Conservation (phyloP, 1,140 invertebrate species). For the Eciton burchellii region DNA sequence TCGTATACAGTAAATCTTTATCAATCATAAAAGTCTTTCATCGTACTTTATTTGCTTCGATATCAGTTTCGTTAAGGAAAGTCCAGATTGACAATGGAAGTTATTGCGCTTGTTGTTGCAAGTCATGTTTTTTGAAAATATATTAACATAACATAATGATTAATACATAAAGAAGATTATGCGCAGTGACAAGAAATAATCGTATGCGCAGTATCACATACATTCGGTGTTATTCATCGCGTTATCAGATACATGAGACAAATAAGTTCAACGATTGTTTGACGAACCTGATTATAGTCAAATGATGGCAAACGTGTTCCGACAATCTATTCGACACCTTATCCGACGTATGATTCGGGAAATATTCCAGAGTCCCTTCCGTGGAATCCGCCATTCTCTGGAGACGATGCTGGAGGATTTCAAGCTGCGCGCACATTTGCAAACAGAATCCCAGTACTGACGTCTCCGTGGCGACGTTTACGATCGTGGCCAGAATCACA, state of each 20-base stretch:
- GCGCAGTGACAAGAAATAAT: too few relatives aligned
- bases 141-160: too few relatives aligned
- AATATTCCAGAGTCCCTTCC: neutral
- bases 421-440: slow-evolving; percentile 46
- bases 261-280: neutral
- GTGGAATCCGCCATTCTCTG: neutral
- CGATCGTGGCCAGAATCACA: neutral
- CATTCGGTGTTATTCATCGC: slow-evolving; percentile 27
- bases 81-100: too few relatives aligned
- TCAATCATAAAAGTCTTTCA: too few relatives aligned
- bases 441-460: slow-evolving; percentile 25
- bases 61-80: too few relatives aligned
- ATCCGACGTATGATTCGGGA: neutral
- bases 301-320: slow-evolving; percentile 20
- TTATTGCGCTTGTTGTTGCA: too few relatives aligned
- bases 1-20: too few relatives aligned
- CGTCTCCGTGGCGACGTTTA: slow-evolving; percentile 43
- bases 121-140: too few relatives aligned
- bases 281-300: slow-evolving; percentile 54
- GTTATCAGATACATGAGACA: neutral
- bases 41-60: too few relatives aligned
- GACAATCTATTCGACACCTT: neutral
- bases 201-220: neutral
- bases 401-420: slow-evolving; percentile 45
- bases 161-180: too few relatives aligned